Evolutionary conservation across 2,888 invertebrate genomes (phyloP).

Genomic region (Ferdinandea cuprea): DNA sequence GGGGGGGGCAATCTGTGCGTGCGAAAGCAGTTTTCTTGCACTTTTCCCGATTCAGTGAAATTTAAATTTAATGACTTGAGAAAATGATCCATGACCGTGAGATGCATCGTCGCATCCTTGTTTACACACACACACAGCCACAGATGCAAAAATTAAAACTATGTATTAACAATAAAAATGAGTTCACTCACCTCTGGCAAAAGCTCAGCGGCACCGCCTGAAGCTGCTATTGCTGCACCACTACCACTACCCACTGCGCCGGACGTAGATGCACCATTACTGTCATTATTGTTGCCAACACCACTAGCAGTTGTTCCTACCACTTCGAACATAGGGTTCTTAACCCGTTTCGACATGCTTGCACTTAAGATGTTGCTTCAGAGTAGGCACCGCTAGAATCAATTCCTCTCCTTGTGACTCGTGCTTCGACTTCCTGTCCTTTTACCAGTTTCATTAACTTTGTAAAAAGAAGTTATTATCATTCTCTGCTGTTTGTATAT

Average conservation of each 20-base stretch:
- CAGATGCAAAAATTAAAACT: neutral
- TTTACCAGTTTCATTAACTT: constrained; percentile 16
- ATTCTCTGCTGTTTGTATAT: constrained; percentile 29
- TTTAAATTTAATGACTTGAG: too few relatives aligned
- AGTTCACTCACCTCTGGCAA: constrained; percentile 72
- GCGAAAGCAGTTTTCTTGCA: too few relatives aligned
- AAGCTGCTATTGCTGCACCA: constrained; percentile 45
- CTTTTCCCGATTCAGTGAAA: too few relatives aligned
- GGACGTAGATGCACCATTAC: constrained; percentile 65
- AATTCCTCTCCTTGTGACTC: constrained; percentile 1
- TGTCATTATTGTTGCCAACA: constrained; percentile 57
- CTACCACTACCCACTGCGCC: constrained; percentile 61
- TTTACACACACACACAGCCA: constrained; percentile 24
- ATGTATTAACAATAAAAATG: constrained; percentile 9
- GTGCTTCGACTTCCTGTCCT: constrained; percentile 3
- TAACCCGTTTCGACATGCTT: constrained; percentile 66
- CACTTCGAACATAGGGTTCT: constrained; percentile 63
- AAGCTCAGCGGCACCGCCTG: constrained; percentile 60
- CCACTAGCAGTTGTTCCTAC: constrained; percentile 39
- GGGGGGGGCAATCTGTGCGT: too few relatives aligned
- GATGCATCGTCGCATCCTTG: constrained; percentile 7
- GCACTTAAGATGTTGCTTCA: constrained; percentile 20
- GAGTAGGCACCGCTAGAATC: constrained; percentile 19
- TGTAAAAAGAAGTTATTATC: constrained; percentile 45
- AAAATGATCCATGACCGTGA: constrained; percentile 1